Evolutionary conservation across 2,113 vertebrate genomes (phyloP).

Genomic region (Tragelaphus buxtoni): DNA sequence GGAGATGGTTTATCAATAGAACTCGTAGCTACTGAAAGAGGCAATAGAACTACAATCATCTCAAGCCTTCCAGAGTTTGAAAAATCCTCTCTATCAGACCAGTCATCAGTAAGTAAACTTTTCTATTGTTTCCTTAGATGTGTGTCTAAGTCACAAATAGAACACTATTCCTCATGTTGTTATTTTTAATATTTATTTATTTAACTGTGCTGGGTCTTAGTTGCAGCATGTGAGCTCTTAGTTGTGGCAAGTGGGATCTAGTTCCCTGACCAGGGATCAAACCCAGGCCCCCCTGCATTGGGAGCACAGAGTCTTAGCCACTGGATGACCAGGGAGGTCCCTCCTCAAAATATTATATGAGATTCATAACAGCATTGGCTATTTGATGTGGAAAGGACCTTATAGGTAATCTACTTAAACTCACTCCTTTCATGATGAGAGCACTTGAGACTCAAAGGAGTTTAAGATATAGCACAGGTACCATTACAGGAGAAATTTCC

Average conservation of each 20-base stretch:
- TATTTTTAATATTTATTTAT: not conserved
- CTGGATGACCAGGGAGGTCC: not conserved
- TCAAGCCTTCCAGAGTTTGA: slow-evolving; percentile 87
- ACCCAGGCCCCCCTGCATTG: not conserved
- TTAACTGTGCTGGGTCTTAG: not conserved
- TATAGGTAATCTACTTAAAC: not conserved
- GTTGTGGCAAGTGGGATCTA: not conserved
- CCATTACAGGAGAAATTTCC: not conserved
- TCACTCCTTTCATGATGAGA: not conserved
- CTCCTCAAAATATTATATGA: not conserved
- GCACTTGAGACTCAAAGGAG: not conserved
- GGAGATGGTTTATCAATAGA: slow-evolving; percentile 95
- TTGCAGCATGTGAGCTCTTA: not conserved
- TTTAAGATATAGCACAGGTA: not conserved
- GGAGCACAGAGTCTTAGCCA: not conserved
- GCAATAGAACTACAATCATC: slow-evolving; percentile 88
- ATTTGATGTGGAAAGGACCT: not conserved
- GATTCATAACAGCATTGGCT: not conserved
- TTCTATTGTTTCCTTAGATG: not conserved
- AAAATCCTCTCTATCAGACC: slow-evolving; percentile 84
- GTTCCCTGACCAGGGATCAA: not conserved
- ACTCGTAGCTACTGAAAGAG: slow-evolving; percentile 90
- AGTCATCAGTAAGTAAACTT: slow-evolving; percentile 87
- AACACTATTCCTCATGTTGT: not conserved
- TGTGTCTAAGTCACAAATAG: not conserved